Base-by-base conservation (phyloP, 2,113 vertebrate species). In the Rhagologus leucostigma region DNA sequence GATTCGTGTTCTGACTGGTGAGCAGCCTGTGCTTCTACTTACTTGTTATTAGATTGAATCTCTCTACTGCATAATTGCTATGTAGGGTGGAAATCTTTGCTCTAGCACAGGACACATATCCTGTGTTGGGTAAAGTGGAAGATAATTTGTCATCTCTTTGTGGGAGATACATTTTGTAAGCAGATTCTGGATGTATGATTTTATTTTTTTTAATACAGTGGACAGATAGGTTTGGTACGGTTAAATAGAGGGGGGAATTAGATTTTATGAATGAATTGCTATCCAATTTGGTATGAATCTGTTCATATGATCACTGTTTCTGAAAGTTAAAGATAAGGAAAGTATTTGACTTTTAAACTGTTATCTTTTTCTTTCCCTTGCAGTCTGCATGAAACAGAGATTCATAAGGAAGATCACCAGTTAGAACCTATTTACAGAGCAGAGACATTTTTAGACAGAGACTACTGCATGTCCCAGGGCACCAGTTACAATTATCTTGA, bases 401-500 rank as follows among this genome's bases (percentile, higher is more conserved):
- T 98, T 95, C 99, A 99, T 98, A 99, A 99, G 97, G 98, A 99
- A 42, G 98, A 98, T 95, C 99, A 99, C 97, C 99, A 98, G 84
- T 97, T 99, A 98, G 99, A 99, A 86, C 99, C 99, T 62, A 97
- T 99, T 93, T 99, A 99, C 97, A 99, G 98, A 97, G 95, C 98
- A 70, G 98, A 99, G 93, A 98, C 98, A 82, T 99, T 99, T 96
- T 98, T 99, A 98, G 99, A 99, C 98, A 98, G 99, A 98, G 99
- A 99, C 99, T 99, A 99, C 99, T 99, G 99, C 97, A 98, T 99
- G 98, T 99, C 99, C 15, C 99, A 99, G 97, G 98, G 97, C 98
- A 97, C 98, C 82, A 99, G 99, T 98, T 99, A 99, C 98, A 99
- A 99, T 98, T 99, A 99, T 97, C 98, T 99, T 98, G 99, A 99